Conservation (phyloP, 2,113 vertebrate genomes). For the Cairina moschata region DNA sequence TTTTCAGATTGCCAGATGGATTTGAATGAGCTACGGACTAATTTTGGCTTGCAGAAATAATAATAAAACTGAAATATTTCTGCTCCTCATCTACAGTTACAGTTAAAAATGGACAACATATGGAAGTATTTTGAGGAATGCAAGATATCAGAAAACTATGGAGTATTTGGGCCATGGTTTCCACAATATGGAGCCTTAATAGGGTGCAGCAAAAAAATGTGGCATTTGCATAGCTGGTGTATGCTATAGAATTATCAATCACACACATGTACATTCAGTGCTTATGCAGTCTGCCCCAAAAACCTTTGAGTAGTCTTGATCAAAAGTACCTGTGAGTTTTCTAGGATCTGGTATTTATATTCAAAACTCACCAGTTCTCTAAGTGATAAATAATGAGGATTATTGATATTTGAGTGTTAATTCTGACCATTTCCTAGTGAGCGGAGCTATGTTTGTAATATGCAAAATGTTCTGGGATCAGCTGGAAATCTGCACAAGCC, state of each 20-base stretch:
- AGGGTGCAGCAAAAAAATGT: neutral
- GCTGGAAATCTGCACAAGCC: neutral
- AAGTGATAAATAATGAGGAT: neutral
- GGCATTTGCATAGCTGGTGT: neutral
- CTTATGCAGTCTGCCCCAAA: neutral
- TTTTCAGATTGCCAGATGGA: constrained; percentile 50
- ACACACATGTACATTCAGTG: neutral
- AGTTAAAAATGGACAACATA: neutral
- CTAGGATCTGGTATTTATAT: neutral
- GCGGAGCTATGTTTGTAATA: neutral
- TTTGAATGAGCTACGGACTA: neutral
- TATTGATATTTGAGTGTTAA: neutral
- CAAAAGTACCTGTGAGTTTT: neutral
- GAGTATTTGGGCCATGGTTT: neutral
- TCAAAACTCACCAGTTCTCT: neutral
- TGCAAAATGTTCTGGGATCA: neutral
- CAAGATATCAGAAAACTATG: neutral
- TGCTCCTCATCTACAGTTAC: neutral
- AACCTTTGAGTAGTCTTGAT: neutral
- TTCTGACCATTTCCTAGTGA: neutral
- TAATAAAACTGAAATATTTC: constrained; percentile 26
- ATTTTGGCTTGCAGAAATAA: constrained; percentile 40
- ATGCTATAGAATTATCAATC: neutral
- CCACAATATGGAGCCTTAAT: neutral
- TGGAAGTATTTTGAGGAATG: neutral